A percentile compares a stretch with the other conserved stretches of the same genome.
Conservation (phyloP, 2,888 invertebrate genomes). For the Pheosia gnoma region DNA sequence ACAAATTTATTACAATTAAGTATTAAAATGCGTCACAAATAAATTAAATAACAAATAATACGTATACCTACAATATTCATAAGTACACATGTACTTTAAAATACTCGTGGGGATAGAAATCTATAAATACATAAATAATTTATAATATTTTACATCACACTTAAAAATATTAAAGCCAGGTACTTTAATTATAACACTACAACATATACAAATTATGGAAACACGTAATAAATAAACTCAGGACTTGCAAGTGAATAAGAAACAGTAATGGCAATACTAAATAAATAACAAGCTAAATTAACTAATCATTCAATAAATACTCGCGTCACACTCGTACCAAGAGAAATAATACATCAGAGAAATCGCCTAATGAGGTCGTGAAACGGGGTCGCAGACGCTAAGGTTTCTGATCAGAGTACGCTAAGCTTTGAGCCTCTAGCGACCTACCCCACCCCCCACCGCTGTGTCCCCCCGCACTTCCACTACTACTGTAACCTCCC, state of each 20-base stretch:
- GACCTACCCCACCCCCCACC: slow-evolving; percentile 90
- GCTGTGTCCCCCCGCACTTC: slow-evolving; percentile 78
- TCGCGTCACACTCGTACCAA: slow-evolving; percentile 61
- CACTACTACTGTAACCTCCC: slow-evolving; percentile 82
- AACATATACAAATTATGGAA: slow-evolving; percentile 49
- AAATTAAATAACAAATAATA: slow-evolving; percentile 12
- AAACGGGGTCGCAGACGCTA: slow-evolving; percentile 70
- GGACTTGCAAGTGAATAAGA: slow-evolving; percentile 39
- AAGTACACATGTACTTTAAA: not conserved
- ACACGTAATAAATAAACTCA: slow-evolving; percentile 40
- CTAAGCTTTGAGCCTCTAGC: slow-evolving; percentile 89
- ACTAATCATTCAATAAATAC: slow-evolving; percentile 52
- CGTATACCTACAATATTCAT: not conserved
- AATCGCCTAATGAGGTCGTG: slow-evolving; percentile 68
- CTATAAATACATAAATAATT: slow-evolving; percentile 23
- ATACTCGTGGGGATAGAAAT: slow-evolving; percentile 10
- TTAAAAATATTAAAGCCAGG: slow-evolving; percentile 78
- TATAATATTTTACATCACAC: slow-evolving; percentile 54
- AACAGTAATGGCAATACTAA: slow-evolving; percentile 18
- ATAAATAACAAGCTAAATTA: slow-evolving; percentile 26
- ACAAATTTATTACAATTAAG: not conserved
- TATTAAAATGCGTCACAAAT: not conserved
- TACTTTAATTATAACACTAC: slow-evolving; percentile 53
- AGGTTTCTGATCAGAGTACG: slow-evolving; percentile 91
- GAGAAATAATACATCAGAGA: slow-evolving; percentile 60